These are phyloP conservation scores for Bombus huntii DNA, from an alignment of 1,140 invertebrate genomes.

Conservation along the genomic window DNA sequence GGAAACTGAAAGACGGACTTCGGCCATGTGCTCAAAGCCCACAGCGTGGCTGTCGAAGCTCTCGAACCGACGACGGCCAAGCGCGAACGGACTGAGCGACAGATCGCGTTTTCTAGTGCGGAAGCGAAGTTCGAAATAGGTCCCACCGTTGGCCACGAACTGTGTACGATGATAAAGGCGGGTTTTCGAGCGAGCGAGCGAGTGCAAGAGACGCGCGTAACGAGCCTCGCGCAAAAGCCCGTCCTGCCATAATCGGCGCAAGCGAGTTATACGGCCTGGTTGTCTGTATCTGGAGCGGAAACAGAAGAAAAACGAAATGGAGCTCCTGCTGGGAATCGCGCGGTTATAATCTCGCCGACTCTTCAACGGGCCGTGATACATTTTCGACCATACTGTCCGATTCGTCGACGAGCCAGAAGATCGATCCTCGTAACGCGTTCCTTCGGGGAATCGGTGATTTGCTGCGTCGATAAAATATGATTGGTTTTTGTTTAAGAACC, in stretches of 20 bases:
- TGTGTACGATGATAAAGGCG: slow-evolving; percentile 47
- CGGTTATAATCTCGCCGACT: slow-evolving; percentile 28
- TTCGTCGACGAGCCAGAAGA: not conserved
- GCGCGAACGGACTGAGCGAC: slow-evolving; percentile 19
- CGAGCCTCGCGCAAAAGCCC: slow-evolving; percentile 60
- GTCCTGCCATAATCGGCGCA: slow-evolving; percentile 71
- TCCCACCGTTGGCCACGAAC: slow-evolving; percentile 36
- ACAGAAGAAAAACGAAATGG: slow-evolving; percentile 72
- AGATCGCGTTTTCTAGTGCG: slow-evolving; percentile 42
- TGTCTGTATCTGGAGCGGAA: slow-evolving; percentile 77
- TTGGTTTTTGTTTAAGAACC: not conserved
- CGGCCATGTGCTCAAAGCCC: not conserved
- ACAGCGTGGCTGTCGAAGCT: not conserved
- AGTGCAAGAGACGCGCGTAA: slow-evolving; percentile 44
- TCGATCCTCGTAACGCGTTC: not conserved
- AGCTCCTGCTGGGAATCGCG: slow-evolving; percentile 47
- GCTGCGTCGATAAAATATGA: not conserved
- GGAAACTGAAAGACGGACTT: not conserved
- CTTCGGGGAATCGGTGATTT: not conserved
- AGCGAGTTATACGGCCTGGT: slow-evolving; percentile 70
- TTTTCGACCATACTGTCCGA: slow-evolving; percentile 10
- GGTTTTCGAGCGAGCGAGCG: slow-evolving; percentile 29
- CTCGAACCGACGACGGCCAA: too few species aligned
- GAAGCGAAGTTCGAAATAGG: slow-evolving; percentile 50
- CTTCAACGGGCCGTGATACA: slow-evolving; percentile 20